These are phyloP conservation scores for Centrocercus urophasianus DNA, from an alignment of 2,113 vertebrate species.

Conservation along the genomic window DNA sequence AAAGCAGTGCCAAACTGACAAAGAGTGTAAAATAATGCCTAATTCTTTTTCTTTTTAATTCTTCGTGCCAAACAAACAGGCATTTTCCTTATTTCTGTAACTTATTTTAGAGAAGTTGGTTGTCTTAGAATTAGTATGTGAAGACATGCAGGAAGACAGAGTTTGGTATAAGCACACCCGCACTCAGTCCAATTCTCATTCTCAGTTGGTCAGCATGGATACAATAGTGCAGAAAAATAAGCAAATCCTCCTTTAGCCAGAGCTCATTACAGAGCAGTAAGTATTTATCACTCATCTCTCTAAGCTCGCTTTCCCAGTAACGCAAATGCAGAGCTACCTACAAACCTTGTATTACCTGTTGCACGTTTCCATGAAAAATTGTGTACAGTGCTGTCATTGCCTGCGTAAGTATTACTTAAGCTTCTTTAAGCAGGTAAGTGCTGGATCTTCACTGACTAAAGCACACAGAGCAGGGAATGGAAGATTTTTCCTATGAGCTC, in stretches of 20 bases:
- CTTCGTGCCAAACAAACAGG: background rate
- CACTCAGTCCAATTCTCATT: background rate
- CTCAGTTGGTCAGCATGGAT: background rate
- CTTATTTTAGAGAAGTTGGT: background rate
- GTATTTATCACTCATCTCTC: background rate
- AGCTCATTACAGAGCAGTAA: background rate
- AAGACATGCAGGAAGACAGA: background rate
- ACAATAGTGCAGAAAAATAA: background rate
- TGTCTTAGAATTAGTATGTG: background rate
- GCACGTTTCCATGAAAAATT: background rate
- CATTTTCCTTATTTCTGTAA: background rate
- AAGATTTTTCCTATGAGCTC: background rate
- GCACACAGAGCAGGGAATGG: background rate
- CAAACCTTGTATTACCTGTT: background rate
- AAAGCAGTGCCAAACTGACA: background rate
- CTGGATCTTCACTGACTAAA: background rate
- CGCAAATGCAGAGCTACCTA: background rate
- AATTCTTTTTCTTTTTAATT: background rate
- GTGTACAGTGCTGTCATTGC: background rate
- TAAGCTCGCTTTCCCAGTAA: background rate
- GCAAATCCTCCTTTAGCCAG: background rate
- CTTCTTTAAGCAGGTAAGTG: background rate
- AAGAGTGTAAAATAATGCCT: background rate
- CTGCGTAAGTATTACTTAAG: background rate
- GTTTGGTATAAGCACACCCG: background rate